Base-by-base conservation (phyloP, 2,113 vertebrate species). In the Emberiza fucata region DNA sequence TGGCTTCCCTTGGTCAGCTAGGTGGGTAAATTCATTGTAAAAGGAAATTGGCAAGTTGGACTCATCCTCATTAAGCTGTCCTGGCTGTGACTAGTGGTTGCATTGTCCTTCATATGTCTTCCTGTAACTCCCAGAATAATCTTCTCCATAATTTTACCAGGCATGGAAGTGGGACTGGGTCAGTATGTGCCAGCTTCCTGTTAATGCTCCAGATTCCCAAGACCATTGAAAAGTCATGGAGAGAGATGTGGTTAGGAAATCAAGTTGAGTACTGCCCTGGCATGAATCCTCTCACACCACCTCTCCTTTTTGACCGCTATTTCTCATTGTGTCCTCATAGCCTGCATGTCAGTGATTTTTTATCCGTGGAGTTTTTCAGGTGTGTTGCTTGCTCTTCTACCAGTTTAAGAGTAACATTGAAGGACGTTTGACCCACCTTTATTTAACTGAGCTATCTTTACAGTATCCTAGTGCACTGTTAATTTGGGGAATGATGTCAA, bases 21-120 rank as follows among this genome's bases (percentile, higher is more conserved):
- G 8, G 11, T 35, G 51, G 31, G 17, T 75, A 29, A 66, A 15
- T 39, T 39, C 5, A 3, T 44, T 0, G 0, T 31, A 12, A 44
- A 59, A 77, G 27, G 45, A 50, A 44, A 37, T 51, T 27, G 7
- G 27, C 37, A 37, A 22, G 37, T 22, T 59, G 61, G 31, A 14
- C 25, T 66, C 5, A 31, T 59, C 25, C 17, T 68, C 5, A 5
- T 33, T 40, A 33, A 31, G 15, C 44, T 40, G 15, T 48, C 24
- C 51, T 85, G 51, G 12, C 29, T 48, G 42, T 75, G 29, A 29
- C 28, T 28, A 56, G 1, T 19, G 8, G 14, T 25, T 48, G 21
- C 20, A 29, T 17, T 66, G 44, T 59, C 51, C 17, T 68, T 50
- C 61, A 11, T 48, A 16, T 42, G 8, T 42, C 21, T 50, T 77